Base-by-base conservation (phyloP, 2,797 vertebrate genomes). In the Spinibarbus caldwelli region DNA sequence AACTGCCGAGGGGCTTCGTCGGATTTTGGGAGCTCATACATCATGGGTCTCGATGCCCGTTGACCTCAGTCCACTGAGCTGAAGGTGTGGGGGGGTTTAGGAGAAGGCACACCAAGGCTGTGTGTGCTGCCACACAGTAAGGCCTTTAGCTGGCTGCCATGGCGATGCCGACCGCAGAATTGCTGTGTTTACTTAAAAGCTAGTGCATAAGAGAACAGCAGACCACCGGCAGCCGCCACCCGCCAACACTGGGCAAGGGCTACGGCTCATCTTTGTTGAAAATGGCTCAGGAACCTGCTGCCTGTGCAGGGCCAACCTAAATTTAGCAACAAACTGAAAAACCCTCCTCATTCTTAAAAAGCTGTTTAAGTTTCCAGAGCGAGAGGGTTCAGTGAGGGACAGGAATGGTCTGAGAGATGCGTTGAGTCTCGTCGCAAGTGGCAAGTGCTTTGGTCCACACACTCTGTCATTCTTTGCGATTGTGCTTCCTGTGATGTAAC, bases 211-310 rank as follows among this genome's bases (percentile, higher is more conserved):
- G 95, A 96, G 95, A 95, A 95, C 91, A 91, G 92, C 87, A 89
- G 95, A 96, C 95, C 95, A 96, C 95, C 95, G 90, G 93, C 93
- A 93, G 92, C 89, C 89, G 88, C 94, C 95, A 94, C 95, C 94
- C 94, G 93, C 92, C 80, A 78, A 94, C 49, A 79, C 91, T 91
- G 92, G 93, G 88, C 93, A 90, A 91, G 91, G 91, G 91, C 93
- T 93, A 91, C 90, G 94, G 94, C 93, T 95, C 94, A 95, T 96
- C 95, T 95, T 94, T 96, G 95, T 95, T 95, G 94, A 93, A 94
- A 94, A 94, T 95, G 95, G 94, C 95, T 94, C 90, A 78, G 87
- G 90, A 93, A 93, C 92, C 91, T 92, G 91, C 92, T 86, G 82
- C 90, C 93, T 94, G 92, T 91, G 92, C 92, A 57, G 87, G 91